Base-by-base conservation (phyloP, 2,113 vertebrate genomes). In the Procapra przewalskii region DNA sequence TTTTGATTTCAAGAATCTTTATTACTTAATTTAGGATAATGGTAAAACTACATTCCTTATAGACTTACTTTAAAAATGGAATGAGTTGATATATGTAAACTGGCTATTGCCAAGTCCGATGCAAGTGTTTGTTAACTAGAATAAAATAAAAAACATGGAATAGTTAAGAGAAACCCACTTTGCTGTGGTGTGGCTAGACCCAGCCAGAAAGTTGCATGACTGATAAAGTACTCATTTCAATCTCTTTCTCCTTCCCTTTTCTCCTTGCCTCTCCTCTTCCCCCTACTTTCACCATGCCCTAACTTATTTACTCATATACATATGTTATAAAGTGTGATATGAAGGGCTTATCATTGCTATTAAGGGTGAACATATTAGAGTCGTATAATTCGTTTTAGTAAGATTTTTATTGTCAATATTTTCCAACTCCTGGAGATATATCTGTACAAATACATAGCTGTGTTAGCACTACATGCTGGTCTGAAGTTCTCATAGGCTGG, bases 1-100 rank as follows among this genome's bases (percentile, higher is more conserved):
- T 80, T 86, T 29, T 83, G 40, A 90, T 71, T 83, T 91, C 50
- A 93, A 95, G 36, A 23, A 6, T 52, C 19, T 16, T 91, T 79
- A 48, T 15, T 88, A 36, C 45, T 54, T 40, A 55, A 83, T n/a
- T 80, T 92, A 31, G 1, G 27, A 31, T 29, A 88, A 14, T 19
- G n/a, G 29, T 52, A 64, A 59, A 3, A 48, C 16, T 55, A 31
- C 10, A 80, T 88, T 93, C 36, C n/a, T 55, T 45, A 54, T 29
- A 84, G 5, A 62, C 13, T 77, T 64, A 19, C 40, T 71, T 40
- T 75, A 88, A 90, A 85, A 33, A 43, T 67, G 31, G 15, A 67
- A 43, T 83, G 29, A 59, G 6, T 36, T 81, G 52, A 64, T 59
- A 59, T 52, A 43, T 48, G 1, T 29, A 71, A 84, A 71, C 17